phyloP scores from a whole-genome alignment of 2,797 vertebrate genomes.

The Molossus molossus region DNA sequence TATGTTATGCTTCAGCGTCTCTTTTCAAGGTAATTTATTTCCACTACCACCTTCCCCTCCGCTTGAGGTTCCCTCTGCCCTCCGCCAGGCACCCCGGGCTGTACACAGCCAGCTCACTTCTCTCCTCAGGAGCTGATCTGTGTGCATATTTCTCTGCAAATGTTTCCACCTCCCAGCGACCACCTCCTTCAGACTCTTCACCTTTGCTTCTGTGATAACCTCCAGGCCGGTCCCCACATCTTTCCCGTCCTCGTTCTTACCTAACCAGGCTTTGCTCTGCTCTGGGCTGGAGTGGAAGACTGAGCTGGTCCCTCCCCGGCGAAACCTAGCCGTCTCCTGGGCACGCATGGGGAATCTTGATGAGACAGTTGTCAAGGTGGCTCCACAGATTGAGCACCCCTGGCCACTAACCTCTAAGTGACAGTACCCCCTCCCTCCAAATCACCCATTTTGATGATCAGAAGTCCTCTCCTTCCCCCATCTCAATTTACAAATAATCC shows the following conservation, averaged over 20 bases:
- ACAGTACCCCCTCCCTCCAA: neutral
- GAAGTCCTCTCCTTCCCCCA: neutral
- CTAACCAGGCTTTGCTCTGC: neutral
- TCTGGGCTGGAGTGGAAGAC: neutral
- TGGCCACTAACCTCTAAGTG: neutral
- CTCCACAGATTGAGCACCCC: no score
- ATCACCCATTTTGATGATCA: neutral
- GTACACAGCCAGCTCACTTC: neutral
- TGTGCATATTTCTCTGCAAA: neutral
- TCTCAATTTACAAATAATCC: slow-evolving; percentile 10
- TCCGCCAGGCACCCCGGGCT: neutral
- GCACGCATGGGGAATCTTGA: neutral
- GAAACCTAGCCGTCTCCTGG: neutral
- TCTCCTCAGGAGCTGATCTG: no score
- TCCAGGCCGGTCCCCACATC: neutral
- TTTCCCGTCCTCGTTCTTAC: neutral
- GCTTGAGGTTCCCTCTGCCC: neutral
- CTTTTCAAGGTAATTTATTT: slow-evolving; percentile 1
- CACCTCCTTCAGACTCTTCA: neutral
- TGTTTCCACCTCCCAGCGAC: fast-evolving
- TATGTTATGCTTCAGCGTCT: neutral
- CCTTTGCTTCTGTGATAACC: neutral
- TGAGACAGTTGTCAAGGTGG: neutral
- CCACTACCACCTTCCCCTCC: neutral
- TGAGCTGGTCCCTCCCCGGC: neutral